Conservation (phyloP, 2,888 invertebrate species). For the Thalpophila matura region DNA sequence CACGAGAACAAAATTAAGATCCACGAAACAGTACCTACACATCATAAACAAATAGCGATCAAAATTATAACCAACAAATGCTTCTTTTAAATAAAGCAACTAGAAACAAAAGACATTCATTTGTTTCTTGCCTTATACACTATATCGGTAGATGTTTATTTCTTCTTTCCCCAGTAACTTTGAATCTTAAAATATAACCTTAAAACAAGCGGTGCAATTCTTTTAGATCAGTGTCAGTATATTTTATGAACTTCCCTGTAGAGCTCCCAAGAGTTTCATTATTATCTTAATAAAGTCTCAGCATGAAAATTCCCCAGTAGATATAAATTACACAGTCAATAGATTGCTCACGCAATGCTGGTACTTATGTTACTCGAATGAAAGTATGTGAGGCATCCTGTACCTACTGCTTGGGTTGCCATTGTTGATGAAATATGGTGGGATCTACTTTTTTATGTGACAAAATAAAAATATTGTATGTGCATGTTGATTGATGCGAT, state of each 20-base stretch:
- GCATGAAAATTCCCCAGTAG: conserved; percentile 45
- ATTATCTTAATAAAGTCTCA: conserved; percentile 54
- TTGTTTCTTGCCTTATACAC: no score
- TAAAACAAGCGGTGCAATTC: no score
- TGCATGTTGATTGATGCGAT: background rate
- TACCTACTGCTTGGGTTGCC: conserved; percentile 13
- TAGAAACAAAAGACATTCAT: no score
- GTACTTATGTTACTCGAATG: conserved; percentile 51
- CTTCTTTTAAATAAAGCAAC: no score
- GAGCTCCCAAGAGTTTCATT: conserved; percentile 36
- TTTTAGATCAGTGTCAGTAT: background rate
- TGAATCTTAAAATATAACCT: no score
- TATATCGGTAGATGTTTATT: no score
- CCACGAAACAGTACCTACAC: no score
- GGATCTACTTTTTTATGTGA: conserved; percentile 1
- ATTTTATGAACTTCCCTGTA: conserved; percentile 6
- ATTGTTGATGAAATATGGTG: conserved; percentile 21
- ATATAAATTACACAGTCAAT: conserved; percentile 68
- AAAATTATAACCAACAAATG: no score
- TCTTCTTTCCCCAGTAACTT: no score
- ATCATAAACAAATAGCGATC: no score
- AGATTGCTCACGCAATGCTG: conserved; percentile 68
- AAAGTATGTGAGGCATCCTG: conserved; percentile 15
- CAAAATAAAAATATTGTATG: conserved; percentile 24
- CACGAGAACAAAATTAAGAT: no score